These are phyloP conservation scores for Pelagia noctiluca DNA, from an alignment of 30 jellyfish, hydroid and myxozoan species.

Conservation along the genomic window DNA sequence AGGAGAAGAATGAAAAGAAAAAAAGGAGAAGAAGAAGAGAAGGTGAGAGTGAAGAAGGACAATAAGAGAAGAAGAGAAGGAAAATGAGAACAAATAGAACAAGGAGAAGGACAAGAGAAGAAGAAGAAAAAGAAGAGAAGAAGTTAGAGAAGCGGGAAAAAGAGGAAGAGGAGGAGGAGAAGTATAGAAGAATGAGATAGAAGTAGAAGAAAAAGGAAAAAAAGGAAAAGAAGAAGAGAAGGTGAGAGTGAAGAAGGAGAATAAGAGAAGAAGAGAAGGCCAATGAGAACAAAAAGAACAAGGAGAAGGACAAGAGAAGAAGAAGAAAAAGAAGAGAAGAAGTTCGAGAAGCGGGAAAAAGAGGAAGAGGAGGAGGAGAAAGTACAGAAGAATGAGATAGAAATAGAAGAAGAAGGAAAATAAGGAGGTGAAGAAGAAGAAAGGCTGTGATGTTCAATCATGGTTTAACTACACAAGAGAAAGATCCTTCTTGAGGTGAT, in stretches of 20 bases:
- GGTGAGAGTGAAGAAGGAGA: not conserved
- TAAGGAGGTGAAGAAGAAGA: not conserved
- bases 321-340: not conserved
- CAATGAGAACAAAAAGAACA: not conserved
- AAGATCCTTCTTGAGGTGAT: no score
- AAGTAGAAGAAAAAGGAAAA: not conserved
- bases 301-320: not conserved
- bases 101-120: not conserved
- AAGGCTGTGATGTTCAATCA: no score
- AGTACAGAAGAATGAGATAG: not conserved
- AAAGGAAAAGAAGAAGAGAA: no score
- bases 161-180: not conserved
- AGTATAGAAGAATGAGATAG: not conserved
- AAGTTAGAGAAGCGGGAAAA: not conserved
- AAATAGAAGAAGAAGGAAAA: not conserved
- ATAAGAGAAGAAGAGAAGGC: not conserved
- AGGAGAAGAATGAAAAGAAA: constrained; percentile 25
- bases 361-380: not conserved
- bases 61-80: not conserved
- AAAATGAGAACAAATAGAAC: not conserved
- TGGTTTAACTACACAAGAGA: no score
- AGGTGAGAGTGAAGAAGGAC: constrained; percentile 10
- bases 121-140: not conserved
- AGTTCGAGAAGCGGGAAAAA: not conserved
- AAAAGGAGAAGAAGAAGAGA: constrained; percentile 17